A percentile compares a stretch with the other conserved stretches of the same genome.
Evolutionary conservation across 2,888 invertebrate species (phyloP).

Genomic region (Laspeyria flexula): DNA sequence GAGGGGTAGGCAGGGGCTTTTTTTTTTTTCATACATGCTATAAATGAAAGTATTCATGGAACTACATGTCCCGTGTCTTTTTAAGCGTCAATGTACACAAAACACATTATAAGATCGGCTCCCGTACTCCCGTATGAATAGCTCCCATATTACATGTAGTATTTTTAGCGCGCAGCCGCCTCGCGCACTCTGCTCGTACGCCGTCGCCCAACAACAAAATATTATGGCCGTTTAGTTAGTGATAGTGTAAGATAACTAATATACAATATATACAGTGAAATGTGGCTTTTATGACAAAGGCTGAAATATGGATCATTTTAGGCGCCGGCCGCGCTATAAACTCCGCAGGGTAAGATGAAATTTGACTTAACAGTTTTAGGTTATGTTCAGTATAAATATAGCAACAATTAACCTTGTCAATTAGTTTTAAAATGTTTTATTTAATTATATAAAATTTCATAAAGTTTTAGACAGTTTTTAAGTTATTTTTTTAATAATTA

Average conservation of each 20-base stretch:
- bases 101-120: slow-evolving; percentile 28
- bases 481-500: slow-evolving; percentile 11
- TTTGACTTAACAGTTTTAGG: slow-evolving; percentile 49
- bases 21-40: too few species aligned
- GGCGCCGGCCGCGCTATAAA: slow-evolving; percentile 68
- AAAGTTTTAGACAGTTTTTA: neutral
- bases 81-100: slow-evolving; percentile 37
- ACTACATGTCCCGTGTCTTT: too few species aligned
- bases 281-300: slow-evolving; percentile 81
- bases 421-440: neutral
- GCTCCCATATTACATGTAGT: slow-evolving; percentile 51
- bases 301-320: slow-evolving; percentile 71
- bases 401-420: neutral
- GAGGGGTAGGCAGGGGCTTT: too few species aligned
- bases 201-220: slow-evolving; percentile 40
- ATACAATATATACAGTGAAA: slow-evolving; percentile 55
- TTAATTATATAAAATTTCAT: neutral
- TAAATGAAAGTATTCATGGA: too few species aligned
- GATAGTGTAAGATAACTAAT: slow-evolving; percentile 45
- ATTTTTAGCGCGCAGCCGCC: slow-evolving; percentile 77
- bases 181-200: slow-evolving; percentile 48
- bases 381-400: slow-evolving; percentile 44
- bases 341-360: slow-evolving; percentile 62
- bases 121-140: slow-evolving; percentile 27
- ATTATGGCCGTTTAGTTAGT: slow-evolving; percentile 41